Base-by-base conservation (phyloP, 2,797 vertebrate species). In the Peromyscus melanophrys region DNA sequence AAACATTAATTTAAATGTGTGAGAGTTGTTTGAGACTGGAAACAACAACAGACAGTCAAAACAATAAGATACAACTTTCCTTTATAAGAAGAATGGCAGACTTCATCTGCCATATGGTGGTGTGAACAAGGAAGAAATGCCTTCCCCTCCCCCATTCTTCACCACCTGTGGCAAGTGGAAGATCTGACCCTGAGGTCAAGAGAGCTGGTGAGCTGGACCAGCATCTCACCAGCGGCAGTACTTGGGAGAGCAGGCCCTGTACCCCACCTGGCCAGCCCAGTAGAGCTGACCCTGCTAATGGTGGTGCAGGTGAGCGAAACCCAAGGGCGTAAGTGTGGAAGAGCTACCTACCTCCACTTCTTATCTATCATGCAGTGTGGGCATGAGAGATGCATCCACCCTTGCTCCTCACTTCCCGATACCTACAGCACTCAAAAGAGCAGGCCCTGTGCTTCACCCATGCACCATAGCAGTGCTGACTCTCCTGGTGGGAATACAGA, bases 1-100 rank as follows among this genome's bases (percentile, higher is more conserved):
- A 92, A 96, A 93, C 87, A 80, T n/a, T 75, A 69, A 93, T 95
- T 73, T 61, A 83, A 69, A 65, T 57, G 94, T 75, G 29, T 84
- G 19, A 83, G 87, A 78, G 8, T 87, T 89, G 71, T 14, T 73
- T 75, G 83, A 57, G 71, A 11, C 6, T 12, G 86, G 11, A 90
- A 14, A 82, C 78, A 46, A 80, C 71, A 92, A 89, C 37, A 86
- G 5, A 69, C 43, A 85, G 76, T 52, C 34, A 82, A 92, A 75
- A 73, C 29, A 9, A 69, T 12, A 37, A 75, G 21, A 89, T 37
- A 77, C 17, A 27, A 46, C 69, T 83, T 92, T 92, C 14, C 55
- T 37, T 55, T n/a, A 87, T 40, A 49, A 52, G 14, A 49, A 29
- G 76, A 61, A 90, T 23, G 29, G 12, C n/a, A 40, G 69, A 40